Conservation (phyloP, 1,140 invertebrate species). For the Antheraea pernyi region DNA sequence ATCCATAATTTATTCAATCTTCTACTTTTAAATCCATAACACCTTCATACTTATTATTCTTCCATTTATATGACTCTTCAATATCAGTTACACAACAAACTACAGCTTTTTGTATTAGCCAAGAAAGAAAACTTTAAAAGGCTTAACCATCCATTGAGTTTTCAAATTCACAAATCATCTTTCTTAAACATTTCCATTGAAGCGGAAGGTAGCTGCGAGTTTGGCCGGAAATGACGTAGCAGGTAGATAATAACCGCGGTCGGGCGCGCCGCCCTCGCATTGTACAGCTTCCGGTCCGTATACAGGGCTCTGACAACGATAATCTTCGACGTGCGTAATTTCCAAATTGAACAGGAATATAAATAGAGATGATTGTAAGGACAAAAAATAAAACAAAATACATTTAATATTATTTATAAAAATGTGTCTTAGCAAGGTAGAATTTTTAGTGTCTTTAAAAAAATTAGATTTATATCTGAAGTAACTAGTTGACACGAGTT, state of each 20-base stretch:
- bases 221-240: slow-evolving; percentile 62
- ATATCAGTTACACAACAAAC: too few species aligned
- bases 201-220: slow-evolving; percentile 15
- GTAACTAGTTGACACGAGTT: too few species aligned
- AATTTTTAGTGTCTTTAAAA: too few species aligned
- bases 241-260: slow-evolving; percentile 64
- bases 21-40: too few species aligned
- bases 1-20: too few species aligned
- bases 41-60: too few species aligned
- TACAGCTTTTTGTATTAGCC: too few species aligned
- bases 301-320: slow-evolving; percentile 44
- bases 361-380: slow-evolving; percentile 24
- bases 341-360: slow-evolving; percentile 47
- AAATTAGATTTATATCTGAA: too few species aligned
- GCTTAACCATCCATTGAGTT: not conserved
- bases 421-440: not conserved
- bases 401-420: not conserved
- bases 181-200: slow-evolving; percentile 1
- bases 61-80: too few species aligned
- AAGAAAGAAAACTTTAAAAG: not conserved
- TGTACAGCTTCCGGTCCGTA: slow-evolving; percentile 62
- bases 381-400: not conserved
- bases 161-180: not conserved
- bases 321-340: slow-evolving; percentile 72
- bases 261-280: slow-evolving; percentile 42